Conservation (phyloP, 2,113 vertebrate genomes). For the Empidonax alnorum region DNA sequence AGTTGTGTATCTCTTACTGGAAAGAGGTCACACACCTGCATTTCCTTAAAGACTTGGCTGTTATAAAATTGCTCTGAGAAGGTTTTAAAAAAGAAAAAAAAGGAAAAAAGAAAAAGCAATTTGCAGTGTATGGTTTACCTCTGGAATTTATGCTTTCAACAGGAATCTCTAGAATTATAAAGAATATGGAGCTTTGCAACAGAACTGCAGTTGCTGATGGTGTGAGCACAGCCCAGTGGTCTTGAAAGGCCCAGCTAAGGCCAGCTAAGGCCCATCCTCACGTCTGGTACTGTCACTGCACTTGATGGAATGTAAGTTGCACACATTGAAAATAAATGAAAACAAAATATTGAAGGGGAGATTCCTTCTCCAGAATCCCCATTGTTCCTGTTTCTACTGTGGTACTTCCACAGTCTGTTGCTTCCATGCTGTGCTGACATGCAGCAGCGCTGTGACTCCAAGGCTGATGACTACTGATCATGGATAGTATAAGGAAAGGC, state of each 20-base stretch:
- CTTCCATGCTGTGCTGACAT: neutral
- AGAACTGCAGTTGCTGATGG: neutral
- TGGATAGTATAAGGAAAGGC: neutral
- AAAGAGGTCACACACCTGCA: neutral
- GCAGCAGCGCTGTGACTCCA: neutral
- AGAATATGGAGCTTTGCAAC: neutral
- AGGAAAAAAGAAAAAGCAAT: neutral
- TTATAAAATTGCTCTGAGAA: slow-evolving; percentile 46
- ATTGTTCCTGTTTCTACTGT: neutral
- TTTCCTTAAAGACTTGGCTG: slow-evolving; percentile 48
- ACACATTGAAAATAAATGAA: neutral
- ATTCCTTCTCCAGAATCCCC: neutral
- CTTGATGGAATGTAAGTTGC: slow-evolving; percentile 30
- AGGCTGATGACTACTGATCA: neutral
- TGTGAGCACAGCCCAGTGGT: neutral
- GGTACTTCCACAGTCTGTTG: neutral
- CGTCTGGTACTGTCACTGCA: neutral
- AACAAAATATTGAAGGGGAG: neutral
- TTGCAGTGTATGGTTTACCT: neutral
- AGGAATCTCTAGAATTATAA: neutral
- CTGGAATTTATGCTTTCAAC: neutral
- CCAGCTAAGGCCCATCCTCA: neutral
- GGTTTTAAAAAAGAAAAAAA: neutral
- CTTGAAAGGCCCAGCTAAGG: neutral
- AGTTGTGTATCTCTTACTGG: neutral